A percentile compares a stretch with the other conserved stretches of the same genome.
Conservation (phyloP, 1,140 invertebrate species). For the Oedothorax gibbosus region DNA sequence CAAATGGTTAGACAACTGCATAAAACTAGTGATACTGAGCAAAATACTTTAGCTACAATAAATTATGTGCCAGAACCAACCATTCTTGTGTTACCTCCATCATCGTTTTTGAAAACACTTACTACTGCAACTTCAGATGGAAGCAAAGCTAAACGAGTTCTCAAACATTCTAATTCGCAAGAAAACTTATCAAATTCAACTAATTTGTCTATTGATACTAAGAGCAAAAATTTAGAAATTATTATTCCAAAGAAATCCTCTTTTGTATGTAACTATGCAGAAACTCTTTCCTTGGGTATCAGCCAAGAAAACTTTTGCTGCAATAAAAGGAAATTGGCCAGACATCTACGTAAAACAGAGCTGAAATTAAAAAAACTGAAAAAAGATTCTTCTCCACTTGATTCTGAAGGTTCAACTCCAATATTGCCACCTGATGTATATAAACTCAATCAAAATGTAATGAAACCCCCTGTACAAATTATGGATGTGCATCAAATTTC, state of each 20-base stretch:
- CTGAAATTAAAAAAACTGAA: neutral
- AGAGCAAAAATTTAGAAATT: conserved; percentile 7
- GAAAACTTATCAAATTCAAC: neutral
- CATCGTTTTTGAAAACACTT: conserved; percentile 28
- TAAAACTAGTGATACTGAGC: conserved; percentile 21
- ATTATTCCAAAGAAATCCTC: neutral
- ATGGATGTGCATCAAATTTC: conserved; percentile 2
- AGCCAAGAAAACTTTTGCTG: conserved; percentile 26
- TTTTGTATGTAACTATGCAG: conserved; percentile 9
- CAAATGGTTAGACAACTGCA: conserved; percentile 32
- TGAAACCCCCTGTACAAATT: neutral
- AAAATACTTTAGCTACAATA: neutral
- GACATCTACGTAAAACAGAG: conserved; percentile 4
- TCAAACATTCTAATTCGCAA: conserved; percentile 32
- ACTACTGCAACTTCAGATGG: neutral
- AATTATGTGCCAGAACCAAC: neutral
- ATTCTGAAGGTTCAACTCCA: neutral
- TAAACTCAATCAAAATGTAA: neutral
- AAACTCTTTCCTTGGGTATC: neutral
- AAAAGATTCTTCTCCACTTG: neutral
- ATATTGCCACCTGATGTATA: neutral
- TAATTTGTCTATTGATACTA: conserved; percentile 7
- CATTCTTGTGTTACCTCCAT: neutral
- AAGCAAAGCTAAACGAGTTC: conserved; percentile 20
- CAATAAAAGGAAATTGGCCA: neutral